Base-by-base conservation (phyloP, 2,113 vertebrate genomes). In the Glaucidium brasilianum region DNA sequence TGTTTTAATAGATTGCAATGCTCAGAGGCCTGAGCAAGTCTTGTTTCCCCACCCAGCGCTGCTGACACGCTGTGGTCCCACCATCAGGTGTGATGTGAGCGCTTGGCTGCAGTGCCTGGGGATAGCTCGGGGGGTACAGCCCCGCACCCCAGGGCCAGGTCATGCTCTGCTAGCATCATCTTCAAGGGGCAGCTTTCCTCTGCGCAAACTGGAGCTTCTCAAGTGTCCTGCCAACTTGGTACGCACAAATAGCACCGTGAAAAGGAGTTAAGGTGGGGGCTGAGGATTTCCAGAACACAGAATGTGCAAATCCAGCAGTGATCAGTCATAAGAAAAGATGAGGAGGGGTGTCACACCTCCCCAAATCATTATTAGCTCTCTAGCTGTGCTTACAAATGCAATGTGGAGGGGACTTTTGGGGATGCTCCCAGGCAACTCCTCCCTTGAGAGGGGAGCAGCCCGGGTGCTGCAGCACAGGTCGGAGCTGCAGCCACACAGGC, bases 1-100 rank as follows among this genome's bases (percentile, higher is more conserved):
- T 98, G 96, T 97, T 94, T 98, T 97, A 95, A 98, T 97, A 96
- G 97, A 97, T 95, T 94, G 94, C 98, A 92, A 87, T 90, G 96
- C 97, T 98, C 95, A 96, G 93, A 97, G 39, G 97, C 91, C 13
- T 16, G 20, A 55, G 49, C 6, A 69, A 73, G 47, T 22, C 74
- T 52, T 25, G 29, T 41, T 98, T 97, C 82, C 95, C 59, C 86
- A 50, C 95, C 97, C 96, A 97, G 29, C 1, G 0, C 17, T 56
- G 47, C 59, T 68, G 26, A 23, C 29, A 22, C 2, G 0, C 66
- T 55, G 32, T 9, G 49, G 32, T 43, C 35, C 66, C 35, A 37
- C 23, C 19, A 1, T 6, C 1, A 1, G 16, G 20, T 39, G 32
- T 43, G 8, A 69, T 39, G 32, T 43, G 8, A 69, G 45, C 41